A percentile compares a stretch with the other conserved stretches of the same genome.
Evolutionary conservation across 2,888 invertebrate genomes (phyloP).

Genomic region (Leucania comma): DNA sequence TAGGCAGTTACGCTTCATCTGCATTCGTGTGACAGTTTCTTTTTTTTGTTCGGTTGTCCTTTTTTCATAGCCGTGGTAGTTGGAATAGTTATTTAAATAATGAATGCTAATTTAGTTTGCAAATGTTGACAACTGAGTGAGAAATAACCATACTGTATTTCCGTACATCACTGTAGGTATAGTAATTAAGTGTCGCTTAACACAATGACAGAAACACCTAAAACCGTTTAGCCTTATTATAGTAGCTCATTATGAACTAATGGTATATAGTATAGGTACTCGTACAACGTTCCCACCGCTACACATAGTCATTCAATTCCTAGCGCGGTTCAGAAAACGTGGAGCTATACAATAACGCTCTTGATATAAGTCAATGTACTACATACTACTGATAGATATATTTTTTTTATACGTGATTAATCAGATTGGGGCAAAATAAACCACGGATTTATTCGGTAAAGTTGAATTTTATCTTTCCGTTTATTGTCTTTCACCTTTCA

Average conservation of each 20-base stretch:
- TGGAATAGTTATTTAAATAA: constrained; percentile 25
- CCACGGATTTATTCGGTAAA: too few relatives aligned
- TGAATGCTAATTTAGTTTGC: constrained; percentile 1
- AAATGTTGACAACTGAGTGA: constrained; percentile 4
- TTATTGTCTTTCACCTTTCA: too few relatives aligned
- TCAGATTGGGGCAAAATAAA: too few relatives aligned
- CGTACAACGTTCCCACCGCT: constrained; percentile 7
- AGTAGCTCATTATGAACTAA: constrained; percentile 19
- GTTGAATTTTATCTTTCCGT: too few relatives aligned
- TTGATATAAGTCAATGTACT: neutral
- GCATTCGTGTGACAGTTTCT: neutral
- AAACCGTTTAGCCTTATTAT: constrained; percentile 31
- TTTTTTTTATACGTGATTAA: too few relatives aligned
- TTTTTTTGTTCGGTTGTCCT: neutral
- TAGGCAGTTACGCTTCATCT: constrained; percentile 3
- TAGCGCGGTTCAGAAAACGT: constrained; percentile 17
- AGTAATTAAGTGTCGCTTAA: constrained; percentile 23
- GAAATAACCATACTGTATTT: neutral
- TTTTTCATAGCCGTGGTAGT: constrained; percentile 12
- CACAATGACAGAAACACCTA: constrained; percentile 25
- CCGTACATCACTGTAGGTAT: neutral
- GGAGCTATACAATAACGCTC: constrained; percentile 21
- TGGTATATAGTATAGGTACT: neutral
- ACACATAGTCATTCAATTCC: constrained; percentile 20
- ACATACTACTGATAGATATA: neutral